Percentiles rank a stretch among this genome's conserved stretches.
phyloP scores from a whole-genome alignment of 2,113 vertebrate genomes.

The Thomomys bottae region DNA sequence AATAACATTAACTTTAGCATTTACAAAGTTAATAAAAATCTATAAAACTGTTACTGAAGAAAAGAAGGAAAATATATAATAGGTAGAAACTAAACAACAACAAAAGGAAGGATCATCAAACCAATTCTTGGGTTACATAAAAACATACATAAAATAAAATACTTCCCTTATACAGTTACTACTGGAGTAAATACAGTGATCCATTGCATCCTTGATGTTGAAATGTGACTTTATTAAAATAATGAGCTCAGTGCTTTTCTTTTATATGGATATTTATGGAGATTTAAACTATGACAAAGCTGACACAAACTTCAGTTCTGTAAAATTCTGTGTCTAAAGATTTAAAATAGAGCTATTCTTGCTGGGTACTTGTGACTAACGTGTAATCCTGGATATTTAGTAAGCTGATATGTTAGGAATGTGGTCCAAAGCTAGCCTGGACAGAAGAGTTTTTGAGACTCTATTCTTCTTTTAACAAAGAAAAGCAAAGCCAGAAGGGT shows the following conservation, averaged over 20 bases:
- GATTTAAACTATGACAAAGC: neutral
- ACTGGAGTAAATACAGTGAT: neutral
- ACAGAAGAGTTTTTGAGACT: no score
- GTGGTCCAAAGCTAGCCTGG: no score
- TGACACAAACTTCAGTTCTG: slow-evolving; percentile 18
- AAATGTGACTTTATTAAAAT: slow-evolving; percentile 31
- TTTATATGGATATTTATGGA: no score
- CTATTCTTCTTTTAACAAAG: no score
- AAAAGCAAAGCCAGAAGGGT: no score
- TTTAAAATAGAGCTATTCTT: neutral
- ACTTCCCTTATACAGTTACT: neutral
- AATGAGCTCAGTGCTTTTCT: no score
- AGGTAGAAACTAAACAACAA: neutral
- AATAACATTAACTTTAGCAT: no score
- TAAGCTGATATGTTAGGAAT: no score
- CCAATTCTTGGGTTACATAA: neutral
- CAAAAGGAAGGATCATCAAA: neutral
- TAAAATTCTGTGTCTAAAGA: neutral
- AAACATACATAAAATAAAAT: neutral
- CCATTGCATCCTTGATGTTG: neutral
- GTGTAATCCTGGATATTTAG: no score
- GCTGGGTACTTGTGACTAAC: no score
- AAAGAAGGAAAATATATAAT: neutral
- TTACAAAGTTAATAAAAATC: neutral
- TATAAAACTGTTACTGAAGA: neutral